Evolutionary conservation across 2,797 vertebrate genomes (phyloP), one percentile per base, ranked within the genome.

Genomic region (Premnoplex brunnescens): DNA sequence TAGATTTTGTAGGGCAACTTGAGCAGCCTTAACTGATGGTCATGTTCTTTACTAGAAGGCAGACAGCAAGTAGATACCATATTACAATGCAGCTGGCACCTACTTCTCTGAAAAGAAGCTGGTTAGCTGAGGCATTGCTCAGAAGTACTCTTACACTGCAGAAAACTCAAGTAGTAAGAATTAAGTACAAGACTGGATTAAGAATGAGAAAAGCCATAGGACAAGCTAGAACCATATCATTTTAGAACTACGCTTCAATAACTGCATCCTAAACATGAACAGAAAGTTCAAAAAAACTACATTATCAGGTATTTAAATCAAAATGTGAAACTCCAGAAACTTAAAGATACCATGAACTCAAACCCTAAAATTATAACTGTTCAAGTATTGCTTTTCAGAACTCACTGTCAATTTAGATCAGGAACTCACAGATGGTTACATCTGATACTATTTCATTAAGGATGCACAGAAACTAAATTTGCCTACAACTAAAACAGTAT

Each of bases 221-320:
- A 84, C 80, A 95, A 48, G 44, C 58, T 68, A 82, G 49, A 88
- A 80, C 12, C 43, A 26, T 56, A 95, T 41, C 66, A 92, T 81
- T 91, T 91, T 54, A 72, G 49, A 55, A 52, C 68, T 79, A 87
- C 39, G 79, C 56, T 91, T 95, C 72, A 83, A 71, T 46, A 92
- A 52, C 49, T 71, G 72, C 85, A 60, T 58, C 79, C 68, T 89
- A 86, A 90, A 80, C 8, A 77, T n/a, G 43, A 83, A 79, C 63
- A 91, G 19, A 67, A 88, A 72, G 20, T 68, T 85, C 6, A 59
- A 78, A 69, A 69, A 55, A 20, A 16, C 27, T 79, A 64, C 16
- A 58, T 94, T 83, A 74, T 34, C 36, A 89, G 7, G 4, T 66
- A 77, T 39, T 77, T 64, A 54, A 85, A 79, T 59, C 7, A 85